Evolutionary conservation across 2,888 invertebrate species (phyloP), one percentile per base, ranked within the genome.

Genomic region (Osmoderma eremita): DNA sequence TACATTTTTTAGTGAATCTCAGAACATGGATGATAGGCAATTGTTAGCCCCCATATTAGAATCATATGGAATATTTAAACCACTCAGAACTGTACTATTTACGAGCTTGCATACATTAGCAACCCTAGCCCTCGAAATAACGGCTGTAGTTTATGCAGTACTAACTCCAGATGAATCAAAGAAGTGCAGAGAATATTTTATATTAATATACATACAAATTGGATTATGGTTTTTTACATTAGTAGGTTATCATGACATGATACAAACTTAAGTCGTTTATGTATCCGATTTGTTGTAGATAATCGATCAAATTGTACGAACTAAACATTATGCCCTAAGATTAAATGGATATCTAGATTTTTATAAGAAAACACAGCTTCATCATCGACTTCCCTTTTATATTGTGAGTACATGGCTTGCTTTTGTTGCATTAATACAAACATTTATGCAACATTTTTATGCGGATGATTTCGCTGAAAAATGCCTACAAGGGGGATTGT

Each of bases 291-390:
- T 63, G 74, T 54, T 79, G 17, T 73, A 88, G 88, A 72, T 87
- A 20, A 79, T 87, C 65, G 87, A 90, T 80, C 86, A 87, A 75
- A 77, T 87, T 54, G 81, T 87, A 0, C 87, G 87, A 76, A 80
- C 80, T 36, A 85, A 84, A 73, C 91, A 91, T 75, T 86, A 88
- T 68, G 81, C 84, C 69, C 78, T 90, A 42, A 83, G 89, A 66
- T 82, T 90, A 69, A 86, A 86, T 75, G 90, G 91, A 1, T 90
- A 90, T 75, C 83, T 90, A 67, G 89, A 90, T 61, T 90, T 90
- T 76, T 88, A 90, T 78, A 86, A 88, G 67, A 84, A 86, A 6
- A 88, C 87, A 0, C 84, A 85, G 71, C 82, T 84, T 65, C 87
- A 87, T 62, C 86, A 87, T 73, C 84, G 87, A 63, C 80, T 88